Evolutionary conservation across 1,140 invertebrate species (phyloP).

Genomic region (Drosophila jambulina): DNA sequence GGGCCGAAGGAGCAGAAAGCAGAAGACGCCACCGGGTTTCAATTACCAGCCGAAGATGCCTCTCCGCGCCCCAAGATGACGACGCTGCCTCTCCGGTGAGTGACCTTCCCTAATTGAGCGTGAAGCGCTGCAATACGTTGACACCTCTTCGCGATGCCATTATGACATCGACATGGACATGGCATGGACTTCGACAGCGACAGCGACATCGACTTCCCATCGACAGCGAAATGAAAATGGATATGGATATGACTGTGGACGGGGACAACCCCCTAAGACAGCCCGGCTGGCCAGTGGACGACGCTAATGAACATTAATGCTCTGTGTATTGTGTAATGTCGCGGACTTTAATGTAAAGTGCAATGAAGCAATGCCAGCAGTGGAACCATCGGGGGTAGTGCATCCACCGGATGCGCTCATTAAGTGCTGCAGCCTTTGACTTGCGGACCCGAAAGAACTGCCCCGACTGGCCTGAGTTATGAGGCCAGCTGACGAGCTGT

Average conservation of each 20-base stretch:
- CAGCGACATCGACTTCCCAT: constrained; percentile 15
- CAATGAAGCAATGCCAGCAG: constrained; percentile 78
- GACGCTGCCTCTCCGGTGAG: constrained; percentile 4
- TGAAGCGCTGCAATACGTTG: constrained; percentile 64
- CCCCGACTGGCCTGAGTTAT: constrained; percentile 63
- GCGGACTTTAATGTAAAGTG: constrained; percentile 82
- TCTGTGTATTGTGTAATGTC: constrained; percentile 72
- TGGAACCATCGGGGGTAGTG: constrained; percentile 28
- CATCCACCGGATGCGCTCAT: constrained; percentile 74
- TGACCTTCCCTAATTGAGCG: constrained; percentile 69
- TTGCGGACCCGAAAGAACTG: constrained; percentile 43
- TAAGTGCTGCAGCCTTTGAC: constrained; percentile 74
- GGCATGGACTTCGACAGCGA: constrained; percentile 26
- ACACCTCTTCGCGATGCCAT: constrained; percentile 55
- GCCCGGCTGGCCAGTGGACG: constrained; percentile 18
- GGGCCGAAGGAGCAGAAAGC: constrained; percentile 34
- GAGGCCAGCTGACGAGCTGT: constrained; percentile 81
- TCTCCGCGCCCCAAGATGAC: constrained; percentile 26
- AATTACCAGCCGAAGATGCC: constrained; percentile 58
- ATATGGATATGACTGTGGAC: constrained; percentile 15
- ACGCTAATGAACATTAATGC: constrained; percentile 77
- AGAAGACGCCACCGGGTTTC: constrained; percentile 57
- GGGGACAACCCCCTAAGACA: constrained; percentile 55
- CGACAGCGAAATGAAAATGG: constrained; percentile 38
- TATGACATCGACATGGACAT: constrained; percentile 18